Evolutionary conservation across 2,797 vertebrate species (phyloP), one percentile per base, ranked within the genome.

Genomic region (Danio jaintianensis): DNA sequence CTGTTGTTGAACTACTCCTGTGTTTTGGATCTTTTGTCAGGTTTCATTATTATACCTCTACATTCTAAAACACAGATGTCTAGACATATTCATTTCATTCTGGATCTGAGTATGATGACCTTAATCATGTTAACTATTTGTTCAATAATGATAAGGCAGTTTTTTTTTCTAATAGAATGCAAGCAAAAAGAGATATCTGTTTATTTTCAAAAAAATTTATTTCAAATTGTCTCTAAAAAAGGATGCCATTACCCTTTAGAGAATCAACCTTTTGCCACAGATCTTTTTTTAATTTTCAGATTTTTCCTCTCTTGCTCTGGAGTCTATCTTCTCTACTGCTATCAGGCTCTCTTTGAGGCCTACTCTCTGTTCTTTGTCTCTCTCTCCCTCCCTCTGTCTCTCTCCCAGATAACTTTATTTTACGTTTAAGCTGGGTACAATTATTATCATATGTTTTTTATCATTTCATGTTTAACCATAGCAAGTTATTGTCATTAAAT

Each of bases 1-100:
- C 62, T 67, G 18, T 76, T 76, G 50, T 77, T 67, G 42, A 55
- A 66, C 52, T 56, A 38, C 52, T 16, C 38, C 8, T 48, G 52
- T 67, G 75, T 56, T 77, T 56, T 68, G 13, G 53, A 48, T 78
- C 16, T 58, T 78, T 67, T 67, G 75, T 67, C 75, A 58, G 22
- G 40, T 58, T 68, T 22, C 62, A 78, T 78, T 78, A 68, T 47
- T 52, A 68, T 78, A 67, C 63, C 55, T 78, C 11, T 56, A 7
- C 10, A 0, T 77, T 68, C 11, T 48, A 68, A 5, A 68, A 67
- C 42, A 68, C 75, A 78, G 63, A 38, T 7, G 11, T 75, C 36
- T 38, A 63, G 22, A 62, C 6, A 0, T 16, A 42, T 5, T 18
- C 72, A 42, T 20, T 5, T 53, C 15, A 42, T 20, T 48, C 3